Conservation (phyloP, 2,113 vertebrate genomes). For the Tichodroma muraria region DNA sequence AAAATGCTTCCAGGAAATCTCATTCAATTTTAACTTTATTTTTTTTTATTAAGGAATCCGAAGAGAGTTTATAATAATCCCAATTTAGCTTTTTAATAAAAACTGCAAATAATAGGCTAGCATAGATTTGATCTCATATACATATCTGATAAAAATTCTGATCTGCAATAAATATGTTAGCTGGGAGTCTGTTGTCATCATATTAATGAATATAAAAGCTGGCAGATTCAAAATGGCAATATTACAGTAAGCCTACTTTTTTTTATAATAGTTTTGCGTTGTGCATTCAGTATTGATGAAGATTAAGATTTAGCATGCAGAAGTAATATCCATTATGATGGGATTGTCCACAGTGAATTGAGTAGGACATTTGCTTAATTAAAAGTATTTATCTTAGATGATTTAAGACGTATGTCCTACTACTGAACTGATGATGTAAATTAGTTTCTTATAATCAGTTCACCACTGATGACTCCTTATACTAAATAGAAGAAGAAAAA, state of each 20-base stretch:
- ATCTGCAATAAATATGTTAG: not conserved
- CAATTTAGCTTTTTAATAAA: conserved; percentile 38
- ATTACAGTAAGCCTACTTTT: not conserved
- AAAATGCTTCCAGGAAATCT: conserved; percentile 19
- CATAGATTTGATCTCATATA: conserved; percentile 18
- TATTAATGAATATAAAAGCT: conserved; percentile 18
- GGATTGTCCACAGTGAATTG: not conserved
- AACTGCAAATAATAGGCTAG: not conserved
- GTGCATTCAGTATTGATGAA: not conserved
- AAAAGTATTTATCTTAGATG: conserved; percentile 47
- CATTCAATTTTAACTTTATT: not conserved
- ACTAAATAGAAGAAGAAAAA: not conserved
- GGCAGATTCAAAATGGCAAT: conserved; percentile 8
- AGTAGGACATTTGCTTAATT: conserved; percentile 41
- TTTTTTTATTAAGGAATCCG: conserved; percentile 6
- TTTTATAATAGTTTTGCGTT: not conserved
- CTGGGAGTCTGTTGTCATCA: not conserved
- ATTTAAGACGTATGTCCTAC: conserved; percentile 18
- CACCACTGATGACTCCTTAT: not conserved
- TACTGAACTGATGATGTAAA: not conserved
- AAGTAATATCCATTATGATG: conserved; percentile 16
- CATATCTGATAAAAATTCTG: conserved; percentile 3
- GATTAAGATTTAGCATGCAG: conserved; percentile 22
- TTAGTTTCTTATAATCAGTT: conserved; percentile 14
- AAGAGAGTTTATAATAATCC: not conserved